Evolutionary conservation across 2,113 vertebrate genomes (phyloP), one percentile per base, ranked within the genome.

Genomic region (Neopipo cinnamomea): DNA sequence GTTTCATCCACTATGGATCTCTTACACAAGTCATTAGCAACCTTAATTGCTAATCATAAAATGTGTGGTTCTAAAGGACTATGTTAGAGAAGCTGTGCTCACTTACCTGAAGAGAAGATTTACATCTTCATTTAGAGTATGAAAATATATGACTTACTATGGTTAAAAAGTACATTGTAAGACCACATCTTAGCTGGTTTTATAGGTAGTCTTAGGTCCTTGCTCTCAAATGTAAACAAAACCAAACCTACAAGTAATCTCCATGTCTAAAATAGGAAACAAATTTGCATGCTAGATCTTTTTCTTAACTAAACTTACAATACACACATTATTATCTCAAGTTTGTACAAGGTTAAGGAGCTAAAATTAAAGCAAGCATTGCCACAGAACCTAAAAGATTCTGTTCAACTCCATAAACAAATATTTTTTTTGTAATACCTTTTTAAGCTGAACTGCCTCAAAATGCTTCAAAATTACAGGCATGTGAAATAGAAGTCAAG

Each of bases 31-130:
- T 73, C 58, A 76, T 86, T 70, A 85, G 58, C 37, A 89, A 76
- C 41, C 53, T 91, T 91, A 95, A 82, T 93, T 89, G 82, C 61
- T 78, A 78, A 80, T 91, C 81, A 85, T 84, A 89, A 87, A 76
- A 80, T 89, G 92, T 1, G 44, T 80, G 30, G 62, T 83, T 97
- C 89, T 90, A 81, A 92, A 92, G 70, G 77, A 77, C 33, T 62
- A 15, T 28, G 23, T 59, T 46, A 65, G 47, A 89, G 53, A 84
- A 83, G 53, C 14, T 76, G 39, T 72, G 31, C 31, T 92, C 49
- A 65, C 39, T 58, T 76, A 91, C 61, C 42, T 89, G 39, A 88
- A 52, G 18, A 88, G 35, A 82, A 76, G 28, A 92, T 91, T 79
- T 77, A 70, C 35, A 65, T 88, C 63, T 85, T 89, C 50, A 88